Conservation (phyloP, 2,113 vertebrate species). For the Apus apus region DNA sequence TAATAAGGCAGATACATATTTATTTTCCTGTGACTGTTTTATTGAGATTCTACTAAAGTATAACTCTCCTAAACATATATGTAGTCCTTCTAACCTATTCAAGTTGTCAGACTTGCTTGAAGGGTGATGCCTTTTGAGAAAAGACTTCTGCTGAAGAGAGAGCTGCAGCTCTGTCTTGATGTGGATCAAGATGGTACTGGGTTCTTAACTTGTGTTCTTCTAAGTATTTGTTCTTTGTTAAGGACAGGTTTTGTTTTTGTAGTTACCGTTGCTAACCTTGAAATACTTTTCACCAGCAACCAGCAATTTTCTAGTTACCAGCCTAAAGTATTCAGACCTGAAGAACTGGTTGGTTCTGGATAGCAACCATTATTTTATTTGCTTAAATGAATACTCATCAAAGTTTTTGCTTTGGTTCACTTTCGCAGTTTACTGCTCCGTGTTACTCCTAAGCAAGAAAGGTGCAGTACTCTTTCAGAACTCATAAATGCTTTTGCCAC, state of each 20-base stretch:
- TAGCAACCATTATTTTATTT: neutral
- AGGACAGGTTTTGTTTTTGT: neutral
- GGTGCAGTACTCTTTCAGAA: neutral
- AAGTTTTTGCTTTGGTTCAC: neutral
- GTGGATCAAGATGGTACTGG: neutral
- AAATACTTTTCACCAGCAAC: neutral
- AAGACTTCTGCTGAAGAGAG: neutral
- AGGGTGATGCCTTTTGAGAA: neutral
- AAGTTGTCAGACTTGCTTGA: neutral
- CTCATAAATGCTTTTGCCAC: neutral
- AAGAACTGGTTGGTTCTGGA: neutral
- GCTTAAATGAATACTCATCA: neutral
- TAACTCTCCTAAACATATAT: neutral
- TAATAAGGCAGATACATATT: neutral
- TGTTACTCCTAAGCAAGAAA: neutral
- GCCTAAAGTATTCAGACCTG: neutral
- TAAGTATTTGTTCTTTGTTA: neutral
- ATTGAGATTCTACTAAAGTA: neutral
- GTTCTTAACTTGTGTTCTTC: neutral
- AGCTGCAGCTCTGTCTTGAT: neutral
- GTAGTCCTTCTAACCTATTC: neutral
- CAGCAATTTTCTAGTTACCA: neutral
- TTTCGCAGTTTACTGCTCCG: neutral
- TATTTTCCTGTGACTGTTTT: neutral
- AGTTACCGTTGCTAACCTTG: neutral